Evolutionary conservation across 2,797 vertebrate species (phyloP), one percentile per base, ranked within the genome.

Genomic region (Melanitta fusca): DNA sequence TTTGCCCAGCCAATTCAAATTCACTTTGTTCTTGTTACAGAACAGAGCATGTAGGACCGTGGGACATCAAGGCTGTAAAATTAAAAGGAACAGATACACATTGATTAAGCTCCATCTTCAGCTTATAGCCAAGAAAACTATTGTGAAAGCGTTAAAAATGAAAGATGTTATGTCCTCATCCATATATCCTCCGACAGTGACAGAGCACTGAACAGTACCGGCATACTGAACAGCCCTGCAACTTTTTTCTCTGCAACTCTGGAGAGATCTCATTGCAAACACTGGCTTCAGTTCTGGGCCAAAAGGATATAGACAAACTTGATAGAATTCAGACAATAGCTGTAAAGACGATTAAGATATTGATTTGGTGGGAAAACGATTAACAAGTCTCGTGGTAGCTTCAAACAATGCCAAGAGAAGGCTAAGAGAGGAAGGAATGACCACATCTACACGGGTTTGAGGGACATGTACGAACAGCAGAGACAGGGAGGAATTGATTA

Each of bases 91-190:
- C 34, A 69, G 66, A 85, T 84, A 93, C 8, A 66, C 51, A 84
- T n/a, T 85, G 57, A 87, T 93, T 93, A 78, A 94, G 93, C 47
- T 69, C 49, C 43, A 72, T 74, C 38, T 84, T 78, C 80, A 92
- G 36, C 16, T 95, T 90, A 90, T 41, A 54, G 56, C 30, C 68
- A 90, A 88, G 60, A 85, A 93, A 91, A 82, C 77, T 75, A 60
- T 57, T 57, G 70, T 10, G 47, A 78, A 94, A 87, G 78, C 2
- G 9, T 91, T 92, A 92, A 95, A 94, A 89, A 53, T 77, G 39
- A 91, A 82, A 60, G 3, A 92, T 77, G 43, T 28, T 65, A 74
- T 94, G 32, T 85, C 71, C 68, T 78, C 53, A 64, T 68, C 28
- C 27, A 17, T 77, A 77, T 80, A 87, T 82, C 69, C 57, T 57